Percentiles rank a stretch among this genome's conserved stretches.
Evolutionary conservation across 2,113 vertebrate species (phyloP).

Genomic region (Thunnus maccoyii): DNA sequence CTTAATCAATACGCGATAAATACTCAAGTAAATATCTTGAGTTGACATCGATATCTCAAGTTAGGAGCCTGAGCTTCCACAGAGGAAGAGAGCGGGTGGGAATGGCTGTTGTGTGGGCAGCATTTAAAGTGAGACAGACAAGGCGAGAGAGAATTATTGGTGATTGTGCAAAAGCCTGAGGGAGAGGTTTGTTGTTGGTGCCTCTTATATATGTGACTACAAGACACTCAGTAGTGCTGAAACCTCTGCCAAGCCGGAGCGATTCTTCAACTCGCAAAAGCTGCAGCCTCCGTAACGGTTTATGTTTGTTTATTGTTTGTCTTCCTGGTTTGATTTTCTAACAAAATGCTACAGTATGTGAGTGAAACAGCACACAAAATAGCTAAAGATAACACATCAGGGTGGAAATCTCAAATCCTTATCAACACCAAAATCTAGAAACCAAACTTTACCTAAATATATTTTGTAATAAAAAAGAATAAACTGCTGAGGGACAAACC

Average conservation of each 20-base stretch:
- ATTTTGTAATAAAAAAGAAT: not conserved
- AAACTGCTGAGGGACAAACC: conserved; percentile 2
- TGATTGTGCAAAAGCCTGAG: conserved; percentile 47
- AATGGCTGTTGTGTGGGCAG: conserved; percentile 57
- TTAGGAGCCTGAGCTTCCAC: conserved; percentile 26
- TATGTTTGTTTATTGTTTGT: conserved; percentile 41
- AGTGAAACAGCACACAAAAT: conserved; percentile 5
- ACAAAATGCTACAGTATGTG: conserved; percentile 17
- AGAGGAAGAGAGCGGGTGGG: conserved; percentile 21
- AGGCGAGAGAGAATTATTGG: conserved; percentile 49
- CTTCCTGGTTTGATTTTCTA: conserved; percentile 46
- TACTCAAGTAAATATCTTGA: conserved; percentile 67
- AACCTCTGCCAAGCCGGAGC: conserved; percentile 26
- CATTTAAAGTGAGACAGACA: conserved; percentile 60
- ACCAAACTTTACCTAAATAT: not conserved
- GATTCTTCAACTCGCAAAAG: conserved; percentile 28
- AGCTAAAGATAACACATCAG: not conserved
- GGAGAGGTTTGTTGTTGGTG: conserved; percentile 47
- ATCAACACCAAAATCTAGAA: not conserved
- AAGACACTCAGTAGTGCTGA: conserved; percentile 35
- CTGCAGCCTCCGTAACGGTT: conserved; percentile 1
- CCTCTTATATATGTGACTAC: conserved; percentile 47
- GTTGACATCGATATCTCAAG: conserved; percentile 46
- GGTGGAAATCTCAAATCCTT: conserved; percentile 7
- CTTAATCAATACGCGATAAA: conserved; percentile 65